Evolutionary conservation across 2,113 vertebrate species (phyloP).

Genomic region (Australoheros scitulus): DNA sequence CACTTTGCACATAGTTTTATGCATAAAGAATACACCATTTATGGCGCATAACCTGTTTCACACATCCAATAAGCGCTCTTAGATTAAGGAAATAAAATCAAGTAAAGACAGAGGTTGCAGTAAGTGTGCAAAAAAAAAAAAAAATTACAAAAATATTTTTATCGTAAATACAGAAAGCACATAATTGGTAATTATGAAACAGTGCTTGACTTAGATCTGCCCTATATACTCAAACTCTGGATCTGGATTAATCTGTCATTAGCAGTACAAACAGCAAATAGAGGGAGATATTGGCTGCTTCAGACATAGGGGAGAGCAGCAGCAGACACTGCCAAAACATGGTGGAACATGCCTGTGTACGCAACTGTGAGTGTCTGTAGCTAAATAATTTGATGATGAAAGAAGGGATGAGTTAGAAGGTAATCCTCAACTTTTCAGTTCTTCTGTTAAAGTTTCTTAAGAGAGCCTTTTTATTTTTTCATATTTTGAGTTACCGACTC

Average conservation of each 20-base stretch:
- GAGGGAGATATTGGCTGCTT: conserved; percentile 21
- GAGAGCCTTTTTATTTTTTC: neutral
- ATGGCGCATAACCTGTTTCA: neutral
- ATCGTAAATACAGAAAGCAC: conserved; percentile 40
- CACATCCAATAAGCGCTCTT: neutral
- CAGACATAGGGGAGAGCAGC: conserved; percentile 30
- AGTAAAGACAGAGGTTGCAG: conserved; percentile 27
- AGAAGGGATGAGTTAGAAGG: conserved; percentile 22
- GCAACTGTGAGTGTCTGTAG: conserved; percentile 47
- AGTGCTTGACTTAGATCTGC: neutral
- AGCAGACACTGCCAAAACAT: conserved; percentile 56
- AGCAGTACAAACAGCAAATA: conserved; percentile 59
- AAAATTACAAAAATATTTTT: neutral
- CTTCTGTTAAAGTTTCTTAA: neutral
- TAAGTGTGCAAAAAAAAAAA: neutral
- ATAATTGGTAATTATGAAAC: conserved; percentile 51
- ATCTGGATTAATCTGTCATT: conserved; percentile 73
- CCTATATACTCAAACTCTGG: conserved; percentile 53
- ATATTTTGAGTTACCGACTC: conserved; percentile 6
- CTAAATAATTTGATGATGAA: conserved; percentile 67
- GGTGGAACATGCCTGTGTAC: conserved; percentile 59
- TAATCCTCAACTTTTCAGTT: neutral
- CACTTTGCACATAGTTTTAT: neutral
- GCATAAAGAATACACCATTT: neutral
- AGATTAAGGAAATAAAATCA: conserved; percentile 3